Evolutionary conservation across 2,888 invertebrate genomes (phyloP).

Genomic region (Drosophila recens): DNA sequence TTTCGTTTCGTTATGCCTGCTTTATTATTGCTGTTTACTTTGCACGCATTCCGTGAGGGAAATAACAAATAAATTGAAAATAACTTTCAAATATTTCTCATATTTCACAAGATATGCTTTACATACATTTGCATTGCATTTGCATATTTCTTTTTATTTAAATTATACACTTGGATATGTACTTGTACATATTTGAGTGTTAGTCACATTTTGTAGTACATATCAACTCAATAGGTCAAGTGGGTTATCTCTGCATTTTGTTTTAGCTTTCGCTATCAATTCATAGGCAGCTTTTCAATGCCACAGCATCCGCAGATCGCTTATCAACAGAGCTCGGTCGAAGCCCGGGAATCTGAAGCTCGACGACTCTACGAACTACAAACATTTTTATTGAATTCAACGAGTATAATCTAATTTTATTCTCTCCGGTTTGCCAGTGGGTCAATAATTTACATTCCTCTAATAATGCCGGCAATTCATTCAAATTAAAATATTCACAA

Average conservation of each 20-base stretch:
- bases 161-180: background rate
- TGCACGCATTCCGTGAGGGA: conserved; percentile 45
- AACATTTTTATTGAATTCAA: background rate
- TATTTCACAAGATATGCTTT: conserved; percentile 6
- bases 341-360: background rate
- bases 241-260: conserved; percentile 26
- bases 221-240: conserved; percentile 18
- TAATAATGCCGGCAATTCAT: background rate
- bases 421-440: conserved; percentile 1
- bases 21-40: conserved; percentile 56
- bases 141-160: background rate
- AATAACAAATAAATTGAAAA: conserved; percentile 14
- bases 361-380: conserved; percentile 1
- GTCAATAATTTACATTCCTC: conserved; percentile 2
- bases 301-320: conserved; percentile 1
- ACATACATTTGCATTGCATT: background rate
- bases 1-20: conserved; percentile 18
- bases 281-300: conserved; percentile 29
- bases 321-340: background rate
- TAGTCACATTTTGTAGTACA: conserved; percentile 5
- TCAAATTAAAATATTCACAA: background rate
- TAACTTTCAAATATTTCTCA: conserved; percentile 18
- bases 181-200: background rate
- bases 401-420: background rate
- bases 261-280: conserved; percentile 11